Conservation (phyloP, 2,888 invertebrate species). For the Eupithecia insigniata region DNA sequence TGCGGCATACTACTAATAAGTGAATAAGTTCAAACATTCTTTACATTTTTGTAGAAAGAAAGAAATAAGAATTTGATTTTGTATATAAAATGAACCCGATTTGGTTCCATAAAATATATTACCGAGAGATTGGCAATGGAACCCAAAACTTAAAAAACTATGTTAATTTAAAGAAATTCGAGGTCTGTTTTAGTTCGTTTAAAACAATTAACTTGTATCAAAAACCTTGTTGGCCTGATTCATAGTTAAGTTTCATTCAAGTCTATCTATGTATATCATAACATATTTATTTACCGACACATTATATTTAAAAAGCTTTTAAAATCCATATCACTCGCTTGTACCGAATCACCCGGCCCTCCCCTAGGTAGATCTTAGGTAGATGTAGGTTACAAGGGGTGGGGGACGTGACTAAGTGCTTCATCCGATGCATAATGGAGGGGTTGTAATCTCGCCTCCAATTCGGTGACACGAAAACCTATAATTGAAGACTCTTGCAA, state of each 20-base stretch:
- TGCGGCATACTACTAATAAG: background rate
- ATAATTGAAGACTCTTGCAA: background rate
- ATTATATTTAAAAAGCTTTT: background rate
- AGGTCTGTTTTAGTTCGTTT: too few species aligned
- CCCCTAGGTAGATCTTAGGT: background rate
- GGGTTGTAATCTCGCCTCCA: background rate
- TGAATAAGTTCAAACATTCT: background rate
- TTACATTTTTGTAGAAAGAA: too few species aligned
- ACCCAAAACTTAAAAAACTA: too few species aligned
- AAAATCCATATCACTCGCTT: background rate
- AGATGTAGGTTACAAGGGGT: background rate
- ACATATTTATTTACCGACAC: background rate
- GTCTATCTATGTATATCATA: too few species aligned
- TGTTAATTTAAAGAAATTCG: too few species aligned
- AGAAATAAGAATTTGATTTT: too few species aligned
- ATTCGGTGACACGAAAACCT: background rate
- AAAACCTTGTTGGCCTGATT: too few species aligned
- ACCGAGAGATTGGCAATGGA: too few species aligned
- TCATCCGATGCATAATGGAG: slow-evolving; percentile 15
- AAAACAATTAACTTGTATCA: too few species aligned
- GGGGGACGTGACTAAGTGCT: slow-evolving; percentile 12
- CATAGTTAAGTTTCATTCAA: too few species aligned
- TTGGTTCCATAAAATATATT: too few species aligned
- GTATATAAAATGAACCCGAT: too few species aligned
- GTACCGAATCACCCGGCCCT: background rate